phyloP scores from a whole-genome alignment of 2,888 invertebrate species.

The Cactoblastis cactorum region DNA sequence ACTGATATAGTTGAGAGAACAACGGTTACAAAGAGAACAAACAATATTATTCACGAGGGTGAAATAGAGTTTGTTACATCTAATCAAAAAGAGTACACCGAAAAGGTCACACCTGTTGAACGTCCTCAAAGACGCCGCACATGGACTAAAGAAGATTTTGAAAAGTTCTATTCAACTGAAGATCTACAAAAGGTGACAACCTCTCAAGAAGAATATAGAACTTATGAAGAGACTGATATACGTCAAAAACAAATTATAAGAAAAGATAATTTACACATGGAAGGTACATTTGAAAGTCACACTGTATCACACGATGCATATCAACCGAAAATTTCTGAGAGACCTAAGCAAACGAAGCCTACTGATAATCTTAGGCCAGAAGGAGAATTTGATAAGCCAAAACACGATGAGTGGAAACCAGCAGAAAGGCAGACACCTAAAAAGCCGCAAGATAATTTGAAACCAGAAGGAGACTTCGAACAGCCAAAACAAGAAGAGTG shows the following conservation, averaged over 20 bases:
- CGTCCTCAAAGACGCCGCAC: constrained; percentile 82
- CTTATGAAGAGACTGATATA: constrained; percentile 80
- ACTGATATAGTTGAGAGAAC: constrained; percentile 79
- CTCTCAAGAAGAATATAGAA: constrained; percentile 82
- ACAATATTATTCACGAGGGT: constrained; percentile 84
- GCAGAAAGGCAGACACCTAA: constrained; percentile 73
- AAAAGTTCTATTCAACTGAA: constrained; percentile 82
- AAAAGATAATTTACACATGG: constrained; percentile 74
- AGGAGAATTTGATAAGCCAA: constrained; percentile 69
- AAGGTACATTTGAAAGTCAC: constrained; percentile 71
- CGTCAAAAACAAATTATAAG: constrained; percentile 57
- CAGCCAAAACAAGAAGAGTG: constrained; percentile 60
- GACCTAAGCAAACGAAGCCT: constrained; percentile 76
- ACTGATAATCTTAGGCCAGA: constrained; percentile 79
- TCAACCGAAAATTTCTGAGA: constrained; percentile 56
- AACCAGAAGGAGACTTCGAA: constrained; percentile 79
- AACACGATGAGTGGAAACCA: constrained; percentile 65
- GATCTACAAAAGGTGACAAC: constrained; percentile 80
- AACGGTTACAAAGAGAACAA: constrained; percentile 79
- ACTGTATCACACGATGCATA: constrained; percentile 58
- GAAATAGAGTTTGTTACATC: constrained; percentile 84
- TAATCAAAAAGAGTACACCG: constrained; percentile 80
- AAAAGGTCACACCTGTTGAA: constrained; percentile 78
- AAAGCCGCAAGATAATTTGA: constrained; percentile 80
- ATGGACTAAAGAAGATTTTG: constrained; percentile 86